These are phyloP conservation scores for Pantherophis alleghaniensis DNA, from an alignment of 2,797 vertebrate genomes.

Conservation along the genomic window DNA sequence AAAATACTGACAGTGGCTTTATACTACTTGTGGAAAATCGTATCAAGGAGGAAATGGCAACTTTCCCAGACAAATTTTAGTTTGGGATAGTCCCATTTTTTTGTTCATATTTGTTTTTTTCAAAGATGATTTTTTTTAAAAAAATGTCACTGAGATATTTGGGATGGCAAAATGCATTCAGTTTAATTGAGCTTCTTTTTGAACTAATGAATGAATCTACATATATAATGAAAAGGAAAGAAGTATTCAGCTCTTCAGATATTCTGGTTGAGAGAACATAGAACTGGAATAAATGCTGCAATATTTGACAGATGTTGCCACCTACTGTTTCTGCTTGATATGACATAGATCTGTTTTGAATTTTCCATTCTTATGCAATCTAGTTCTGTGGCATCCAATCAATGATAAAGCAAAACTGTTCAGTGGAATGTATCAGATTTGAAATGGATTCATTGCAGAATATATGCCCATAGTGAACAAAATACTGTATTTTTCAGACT, in stretches of 20 bases:
- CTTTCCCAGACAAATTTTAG: constrained; percentile 89
- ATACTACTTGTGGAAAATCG: constrained; percentile 88
- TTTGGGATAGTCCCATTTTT: constrained; percentile 1
- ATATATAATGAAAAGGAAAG: neutral
- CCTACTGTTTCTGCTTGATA: neutral
- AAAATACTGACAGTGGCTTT: constrained; percentile 79
- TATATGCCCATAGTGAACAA: neutral
- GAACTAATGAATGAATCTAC: neutral
- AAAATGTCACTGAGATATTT: constrained; percentile 15
- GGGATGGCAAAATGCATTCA: neutral
- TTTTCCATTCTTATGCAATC: neutral
- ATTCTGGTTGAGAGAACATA: neutral
- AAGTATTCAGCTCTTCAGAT: neutral
- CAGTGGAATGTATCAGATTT: neutral
- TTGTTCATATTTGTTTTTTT: constrained; percentile 31
- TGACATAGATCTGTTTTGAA: neutral
- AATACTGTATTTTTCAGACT: neutral
- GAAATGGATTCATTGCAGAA: neutral
- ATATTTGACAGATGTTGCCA: neutral
- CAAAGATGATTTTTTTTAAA: neutral
- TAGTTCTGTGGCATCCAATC: neutral
- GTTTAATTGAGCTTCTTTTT: constrained; percentile 30
- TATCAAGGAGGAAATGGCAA: constrained; percentile 91
- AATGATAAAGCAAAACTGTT: neutral
- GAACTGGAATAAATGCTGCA: neutral